Base-by-base conservation (phyloP, 2,797 vertebrate species). In the Poecilia picta region DNA sequence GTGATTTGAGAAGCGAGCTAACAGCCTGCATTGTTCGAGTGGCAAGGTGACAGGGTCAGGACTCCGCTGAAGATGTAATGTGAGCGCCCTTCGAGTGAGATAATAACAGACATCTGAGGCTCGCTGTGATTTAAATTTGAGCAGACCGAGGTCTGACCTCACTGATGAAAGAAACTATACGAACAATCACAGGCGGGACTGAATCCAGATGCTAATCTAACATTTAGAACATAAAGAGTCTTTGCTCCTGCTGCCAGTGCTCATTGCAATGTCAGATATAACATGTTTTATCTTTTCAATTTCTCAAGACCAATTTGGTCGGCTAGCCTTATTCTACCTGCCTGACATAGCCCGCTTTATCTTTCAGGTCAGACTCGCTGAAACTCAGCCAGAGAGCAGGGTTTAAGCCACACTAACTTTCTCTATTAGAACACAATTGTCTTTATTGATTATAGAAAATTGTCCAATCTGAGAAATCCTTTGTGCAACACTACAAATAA, bases 131-230 rank as follows among this genome's bases (percentile, higher is more conserved):
- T 59, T 78, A 18, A 23, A 57, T 81, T 36, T 31, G n/a, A 13
- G 68, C 39, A 75, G 75, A 72, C 70, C 41, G 53, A 87, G 79
- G 68, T 79, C 76, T 84, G 81, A 84, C 81, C 79, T 70, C 23
- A 0, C 51, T 62, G 84, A 87, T 85, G 64, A 78, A 82, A 39
- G 33, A 66, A 83, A 76, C 51, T 70, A 11, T 10, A 16, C 31
- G 81, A 75, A 43, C 46, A 79, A 31, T 83, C 64, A 85, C 20
- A 79, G 49, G 23, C 46, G 8, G 18, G 23, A 74, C 18, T 45
- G 59, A 62, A 74, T 74, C 66, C 75, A 85, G 57, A 82, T 77
- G 78, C 20, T 83, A 75, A 87, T 90, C 84, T 81, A 76, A 77
- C 79, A 74, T 79, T 85, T 70, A 80, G 5, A 81, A 75, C n/a